These are phyloP conservation scores for Amiota minor DNA, from an alignment of 2,888 invertebrate species.

Conservation along the genomic window DNA sequence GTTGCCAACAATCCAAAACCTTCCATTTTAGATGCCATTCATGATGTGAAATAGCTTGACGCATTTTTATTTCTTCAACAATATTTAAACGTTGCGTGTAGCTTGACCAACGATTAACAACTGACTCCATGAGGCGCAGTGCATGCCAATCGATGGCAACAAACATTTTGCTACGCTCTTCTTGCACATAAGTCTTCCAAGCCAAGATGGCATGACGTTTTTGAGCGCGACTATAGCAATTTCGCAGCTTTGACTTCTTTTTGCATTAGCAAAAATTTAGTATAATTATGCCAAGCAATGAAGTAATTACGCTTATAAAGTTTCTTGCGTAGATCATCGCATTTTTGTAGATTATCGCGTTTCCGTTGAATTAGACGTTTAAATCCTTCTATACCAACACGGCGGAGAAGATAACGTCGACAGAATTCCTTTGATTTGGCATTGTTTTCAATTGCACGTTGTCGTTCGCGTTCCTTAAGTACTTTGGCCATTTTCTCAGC, in stretches of 20 bases:
- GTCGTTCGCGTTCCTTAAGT: conserved; percentile 76
- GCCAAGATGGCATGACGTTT: conserved; percentile 73
- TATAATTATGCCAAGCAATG: conserved; percentile 75
- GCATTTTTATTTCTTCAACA: conserved; percentile 74
- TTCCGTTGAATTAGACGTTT: conserved; percentile 68
- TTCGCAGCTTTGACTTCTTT: conserved; percentile 77
- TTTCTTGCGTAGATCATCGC: conserved; percentile 74
- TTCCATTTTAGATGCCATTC: conserved; percentile 74
- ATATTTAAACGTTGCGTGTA: conserved; percentile 73
- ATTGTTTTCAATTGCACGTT: conserved; percentile 72
- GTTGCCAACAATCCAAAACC: conserved; percentile 78
- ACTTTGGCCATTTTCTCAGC: conserved; percentile 78
- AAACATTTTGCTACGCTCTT: conserved; percentile 76
- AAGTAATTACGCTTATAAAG: conserved; percentile 75
- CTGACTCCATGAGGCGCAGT: conserved; percentile 76
- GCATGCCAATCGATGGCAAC: conserved; percentile 84
- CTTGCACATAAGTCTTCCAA: conserved; percentile 72
- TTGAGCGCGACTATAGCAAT: conserved; percentile 75
- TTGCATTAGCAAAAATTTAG: conserved; percentile 75
- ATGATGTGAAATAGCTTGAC: conserved; percentile 71
- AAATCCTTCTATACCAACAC: conserved; percentile 70
- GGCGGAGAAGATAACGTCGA: conserved; percentile 68
- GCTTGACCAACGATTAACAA: conserved; percentile 75
- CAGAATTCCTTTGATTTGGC: conserved; percentile 73
- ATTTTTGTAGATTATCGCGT: conserved; percentile 72